Conservation (phyloP, 1,140 invertebrate genomes). For the Argopecten irradians region DNA sequence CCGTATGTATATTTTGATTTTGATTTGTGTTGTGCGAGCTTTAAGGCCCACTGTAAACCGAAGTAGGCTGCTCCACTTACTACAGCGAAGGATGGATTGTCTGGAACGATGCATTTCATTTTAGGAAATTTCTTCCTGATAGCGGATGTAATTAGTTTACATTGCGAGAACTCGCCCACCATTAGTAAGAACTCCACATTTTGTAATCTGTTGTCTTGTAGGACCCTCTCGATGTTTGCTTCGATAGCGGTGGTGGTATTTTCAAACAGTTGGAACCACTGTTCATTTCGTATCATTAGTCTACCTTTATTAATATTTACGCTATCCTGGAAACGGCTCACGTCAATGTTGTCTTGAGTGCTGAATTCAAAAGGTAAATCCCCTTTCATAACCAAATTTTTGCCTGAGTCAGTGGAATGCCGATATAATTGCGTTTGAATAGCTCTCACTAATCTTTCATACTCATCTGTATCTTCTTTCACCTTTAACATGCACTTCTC, state of each 20-base stretch:
- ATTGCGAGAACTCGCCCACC: conserved; percentile 54
- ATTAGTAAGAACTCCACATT: conserved; percentile 43
- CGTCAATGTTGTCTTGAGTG: not conserved
- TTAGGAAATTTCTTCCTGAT: conserved; percentile 36
- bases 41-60: conserved; percentile 13
- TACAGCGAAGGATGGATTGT: conserved; percentile 38
- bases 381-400: no score
- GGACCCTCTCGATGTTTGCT: not conserved
- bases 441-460: no score
- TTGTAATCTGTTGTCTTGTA: conserved; percentile 29
- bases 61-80: conserved; percentile 48
- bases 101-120: conserved; percentile 43
- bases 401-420: no score
- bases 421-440: no score
- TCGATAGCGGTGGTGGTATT: not conserved
- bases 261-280: not conserved
- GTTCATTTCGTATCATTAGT: not conserved
- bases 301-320: not conserved
- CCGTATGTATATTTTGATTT: conserved; percentile 36
- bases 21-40: not conserved
- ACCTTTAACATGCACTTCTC: no score
- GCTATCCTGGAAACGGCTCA: not conserved
- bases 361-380: no score
- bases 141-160: conserved; percentile 39
- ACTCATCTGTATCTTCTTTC: no score